Conservation (phyloP, 2,113 vertebrate genomes). For the Chitala chitala region DNA sequence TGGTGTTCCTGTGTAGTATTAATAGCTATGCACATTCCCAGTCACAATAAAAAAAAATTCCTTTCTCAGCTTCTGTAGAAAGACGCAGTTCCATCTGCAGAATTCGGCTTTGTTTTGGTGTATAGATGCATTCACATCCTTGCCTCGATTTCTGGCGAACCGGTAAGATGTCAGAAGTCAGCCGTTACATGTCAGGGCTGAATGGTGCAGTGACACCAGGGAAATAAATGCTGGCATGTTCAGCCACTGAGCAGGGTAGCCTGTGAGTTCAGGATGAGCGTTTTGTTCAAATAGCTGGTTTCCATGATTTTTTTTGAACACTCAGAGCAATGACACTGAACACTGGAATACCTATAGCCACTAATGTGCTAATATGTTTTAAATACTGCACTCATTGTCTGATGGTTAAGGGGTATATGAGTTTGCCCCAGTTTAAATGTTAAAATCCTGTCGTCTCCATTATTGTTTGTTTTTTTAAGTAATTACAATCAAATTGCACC, state of each 20-base stretch:
- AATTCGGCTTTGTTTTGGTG: background rate
- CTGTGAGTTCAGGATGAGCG: too few species aligned
- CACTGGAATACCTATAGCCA: conserved; percentile 35
- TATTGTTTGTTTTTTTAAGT: conserved; percentile 39
- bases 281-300: too few species aligned
- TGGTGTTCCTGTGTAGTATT: conserved; percentile 48
- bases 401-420: conserved; percentile 13
- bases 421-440: conserved; percentile 50
- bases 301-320: too few species aligned
- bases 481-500: conserved; percentile 45
- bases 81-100: too few species aligned
- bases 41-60: background rate
- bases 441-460: conserved; percentile 50
- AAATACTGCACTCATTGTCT: conserved; percentile 6
- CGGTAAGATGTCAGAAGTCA: too few species aligned
- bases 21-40: background rate
- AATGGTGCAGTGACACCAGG: too few species aligned
- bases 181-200: too few species aligned
- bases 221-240: too few species aligned
- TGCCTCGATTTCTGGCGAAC: too few species aligned
- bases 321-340: conserved; percentile 20
- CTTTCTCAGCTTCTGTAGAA: too few species aligned
- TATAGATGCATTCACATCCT: background rate
- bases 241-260: too few species aligned
- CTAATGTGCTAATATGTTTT: conserved; percentile 25